A percentile compares a stretch with the other conserved stretches of the same genome.
phyloP scores from a whole-genome alignment of 1,140 invertebrate species.

The Aphidius gifuensis region DNA sequence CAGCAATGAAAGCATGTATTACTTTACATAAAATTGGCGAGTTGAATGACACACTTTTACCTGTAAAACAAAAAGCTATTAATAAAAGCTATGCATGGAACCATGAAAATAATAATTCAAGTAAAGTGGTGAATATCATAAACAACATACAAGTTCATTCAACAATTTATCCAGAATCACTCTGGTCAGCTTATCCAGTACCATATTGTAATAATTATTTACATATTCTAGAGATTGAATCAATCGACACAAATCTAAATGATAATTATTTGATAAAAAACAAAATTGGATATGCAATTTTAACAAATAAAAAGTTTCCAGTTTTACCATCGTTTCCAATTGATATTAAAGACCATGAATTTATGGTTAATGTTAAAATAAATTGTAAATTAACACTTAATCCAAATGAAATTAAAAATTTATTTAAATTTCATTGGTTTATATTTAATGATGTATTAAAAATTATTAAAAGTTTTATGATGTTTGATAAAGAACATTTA shows the following conservation, averaged over 20 bases:
- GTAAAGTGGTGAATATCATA: slow-evolving; percentile 5
- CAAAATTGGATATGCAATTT: slow-evolving; percentile 56
- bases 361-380: slow-evolving; percentile 64
- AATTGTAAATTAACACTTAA: slow-evolving; percentile 58
- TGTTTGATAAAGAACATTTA: slow-evolving; percentile 63
- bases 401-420: slow-evolving; percentile 53
- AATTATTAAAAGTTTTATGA: slow-evolving; percentile 75
- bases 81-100: slow-evolving; percentile 49
- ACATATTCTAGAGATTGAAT: slow-evolving; percentile 62
- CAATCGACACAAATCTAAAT: slow-evolving; percentile 47
- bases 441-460: slow-evolving; percentile 71
- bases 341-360: slow-evolving; percentile 70
- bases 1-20: slow-evolving; percentile 73
- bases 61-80: slow-evolving; percentile 55
- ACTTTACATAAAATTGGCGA: slow-evolving; percentile 72
- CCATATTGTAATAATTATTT: slow-evolving; percentile 45
- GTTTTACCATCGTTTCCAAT: slow-evolving; percentile 79
- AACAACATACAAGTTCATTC: no score
- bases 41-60: slow-evolving; percentile 74
- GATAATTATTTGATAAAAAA: slow-evolving; percentile 36
- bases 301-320: slow-evolving; percentile 60
- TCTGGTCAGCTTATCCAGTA: slow-evolving; percentile 50
- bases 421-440: slow-evolving; percentile 60
- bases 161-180: slow-evolving; percentile 38
- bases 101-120: slow-evolving; percentile 54